Evolutionary conservation across 2,888 invertebrate genomes (phyloP), one percentile per base, ranked within the genome.

Genomic region (Pachliopta kotzebuea): DNA sequence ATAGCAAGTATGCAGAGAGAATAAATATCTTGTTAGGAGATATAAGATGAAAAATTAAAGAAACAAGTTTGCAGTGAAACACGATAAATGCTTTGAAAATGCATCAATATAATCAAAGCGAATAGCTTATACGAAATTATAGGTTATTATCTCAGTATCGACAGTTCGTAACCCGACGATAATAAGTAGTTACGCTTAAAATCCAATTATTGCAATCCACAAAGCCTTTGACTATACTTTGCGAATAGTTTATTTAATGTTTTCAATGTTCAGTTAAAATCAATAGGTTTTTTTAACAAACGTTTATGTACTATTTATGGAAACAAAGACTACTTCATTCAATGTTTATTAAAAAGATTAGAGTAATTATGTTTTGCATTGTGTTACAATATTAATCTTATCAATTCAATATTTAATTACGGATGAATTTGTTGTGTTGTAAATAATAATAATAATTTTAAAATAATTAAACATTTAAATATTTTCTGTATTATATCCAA

Each of bases 81-180:
- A 11, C 21, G 4, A n/a, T 1, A 23, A 52, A 52, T 20, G 21
- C 11, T 21, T 72, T 70, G 69, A 68, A 74, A 74, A 72, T 73
- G 71, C 74, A 71, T 71, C 71, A 69, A 66, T 65, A 65, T 72
- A 74, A 72, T 74, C 71, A 72, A 70, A 70, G 68, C 64, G 70
- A 37, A 42, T 54, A 23, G 53, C 53, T 54, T 37, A 53, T 24
- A 37, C 18, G 37, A 60, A 60, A 60, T 53, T 24, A 54, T 37
- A 70, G 68, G 60, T 69, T 69, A 63, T 68, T 68, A 67, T 63
- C 63, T 60, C 61, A 62, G 62, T 24, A 58, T 52, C 26, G 59
- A 52, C 21, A 37, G 52, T 37, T 37, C 53, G 18, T 37, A 21
- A 60, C 60, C 29, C 37, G 23, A 23, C 23, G n/a, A n/a, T 21